Base-by-base conservation (phyloP, 2,113 vertebrate species). In the Poecilia latipinna region DNA sequence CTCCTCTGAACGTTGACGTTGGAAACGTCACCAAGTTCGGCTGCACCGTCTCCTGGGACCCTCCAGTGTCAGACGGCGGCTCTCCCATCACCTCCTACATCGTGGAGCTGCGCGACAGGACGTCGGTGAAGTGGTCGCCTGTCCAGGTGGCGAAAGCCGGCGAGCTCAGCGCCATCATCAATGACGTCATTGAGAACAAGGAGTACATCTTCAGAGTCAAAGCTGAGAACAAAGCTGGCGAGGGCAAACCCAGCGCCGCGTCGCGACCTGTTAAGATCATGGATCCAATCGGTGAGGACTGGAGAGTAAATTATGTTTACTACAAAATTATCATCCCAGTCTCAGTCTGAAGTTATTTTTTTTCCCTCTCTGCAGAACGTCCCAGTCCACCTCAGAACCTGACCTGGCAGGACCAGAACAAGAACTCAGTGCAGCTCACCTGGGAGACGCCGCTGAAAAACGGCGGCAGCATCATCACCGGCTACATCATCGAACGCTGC, bases 101-200 rank as follows among this genome's bases (percentile, higher is more conserved):
- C 76, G 93, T 99, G 70, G 97, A 99, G 90, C 92, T 98, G 17
- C 96, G 98, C 44, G 97, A 99, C 86, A 96, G 96, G 90, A 96
- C 93, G 22, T 97, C 98, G 1, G 97, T 98, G 77, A 96, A 94
- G 80, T 99, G 98, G 98, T 95, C 97, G 8, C 94, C 96, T 13
- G 82, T 96, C 71, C 95, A 96, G 94, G 90, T 96, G 35, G 96
- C 96, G 22, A 96, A 94, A 82, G 82, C 96, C 2, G 95, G 96
- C 72, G 96, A 99, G 63, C 93, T 97, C 26, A 95, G 95, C 37
- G 95, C 96, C 57, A 77, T 96, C 7, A 75, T 99, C 75, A 98
- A 96, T 24, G 98, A 99, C 61, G 98, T 99, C 85, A 98, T 99
- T 22, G 98, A 99, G 94, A 98, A 98, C 89, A 98, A 99, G 78